These are phyloP conservation scores for Epicampocera succincta DNA, from an alignment of 2,888 invertebrate genomes.

Conservation along the genomic window DNA sequence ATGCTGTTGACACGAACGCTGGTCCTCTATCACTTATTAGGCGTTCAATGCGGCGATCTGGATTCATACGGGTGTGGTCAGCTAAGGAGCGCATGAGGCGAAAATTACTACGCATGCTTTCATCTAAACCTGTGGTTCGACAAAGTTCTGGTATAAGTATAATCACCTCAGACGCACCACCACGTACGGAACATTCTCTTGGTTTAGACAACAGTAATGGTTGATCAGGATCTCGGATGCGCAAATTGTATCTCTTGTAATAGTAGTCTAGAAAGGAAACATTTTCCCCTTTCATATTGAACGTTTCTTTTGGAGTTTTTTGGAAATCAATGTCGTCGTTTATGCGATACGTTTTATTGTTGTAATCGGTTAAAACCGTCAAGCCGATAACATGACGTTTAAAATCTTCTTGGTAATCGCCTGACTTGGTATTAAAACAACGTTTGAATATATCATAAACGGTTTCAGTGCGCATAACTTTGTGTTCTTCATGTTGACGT, in stretches of 20 bases:
- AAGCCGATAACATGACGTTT: constrained; percentile 82
- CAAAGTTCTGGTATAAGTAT: constrained; percentile 94
- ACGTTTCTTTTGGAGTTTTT: constrained; percentile 84
- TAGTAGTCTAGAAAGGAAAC: constrained; percentile 87
- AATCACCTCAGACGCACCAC: constrained; percentile 85
- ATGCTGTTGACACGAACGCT: too few relatives aligned
- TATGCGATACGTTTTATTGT: constrained; percentile 85
- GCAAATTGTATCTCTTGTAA: constrained; percentile 86
- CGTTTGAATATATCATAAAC: constrained; percentile 86
- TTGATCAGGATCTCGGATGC: constrained; percentile 85
- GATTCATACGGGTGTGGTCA: constrained; percentile 89
- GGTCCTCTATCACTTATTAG: too few relatives aligned
- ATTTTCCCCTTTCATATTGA: constrained; percentile 84
- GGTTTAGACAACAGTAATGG: constrained; percentile 90
- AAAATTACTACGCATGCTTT: constrained; percentile 86
- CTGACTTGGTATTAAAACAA: constrained; percentile 81
- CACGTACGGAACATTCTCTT: constrained; percentile 84
- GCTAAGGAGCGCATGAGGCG: constrained; percentile 87
- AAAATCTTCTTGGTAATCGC: constrained; percentile 83
- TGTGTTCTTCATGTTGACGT: constrained; percentile 90
- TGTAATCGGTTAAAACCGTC: constrained; percentile 88
- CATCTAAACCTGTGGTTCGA: constrained; percentile 90
- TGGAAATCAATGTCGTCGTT: constrained; percentile 89
- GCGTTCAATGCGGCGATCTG: constrained; percentile 86
- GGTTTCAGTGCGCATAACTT: constrained; percentile 91